A percentile compares a stretch with the other conserved stretches of the same genome.
These are phyloP conservation scores for Chrysolina oricalcia DNA, from an alignment of 2,888 invertebrate species.

Conservation along the genomic window DNA sequence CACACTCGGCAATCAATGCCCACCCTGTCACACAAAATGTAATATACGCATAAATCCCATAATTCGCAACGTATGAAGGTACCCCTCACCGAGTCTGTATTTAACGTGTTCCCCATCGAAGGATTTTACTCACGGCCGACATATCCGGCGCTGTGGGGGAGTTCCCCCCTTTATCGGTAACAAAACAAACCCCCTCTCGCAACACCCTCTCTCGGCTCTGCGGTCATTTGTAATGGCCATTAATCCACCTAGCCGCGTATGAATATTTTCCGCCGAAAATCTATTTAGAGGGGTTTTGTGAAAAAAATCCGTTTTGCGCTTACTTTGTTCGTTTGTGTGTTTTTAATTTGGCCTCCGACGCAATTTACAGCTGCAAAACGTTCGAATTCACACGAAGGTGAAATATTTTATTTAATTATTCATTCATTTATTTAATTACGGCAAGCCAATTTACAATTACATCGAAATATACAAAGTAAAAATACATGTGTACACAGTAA, in stretches of 20 bases:
- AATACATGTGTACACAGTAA: no score
- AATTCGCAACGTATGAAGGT: constrained; percentile 17
- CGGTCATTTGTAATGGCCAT: constrained; percentile 59
- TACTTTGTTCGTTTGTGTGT: constrained; percentile 35
- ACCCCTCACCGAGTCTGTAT: constrained; percentile 38
- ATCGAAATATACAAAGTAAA: no score
- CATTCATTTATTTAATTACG: no score
- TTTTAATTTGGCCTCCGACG: constrained; percentile 34
- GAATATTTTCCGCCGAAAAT: constrained; percentile 45
- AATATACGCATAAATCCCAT: constrained; percentile 13
- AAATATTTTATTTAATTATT: no score
- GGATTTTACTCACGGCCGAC: constrained; percentile 56
- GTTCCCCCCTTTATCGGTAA: constrained; percentile 26
- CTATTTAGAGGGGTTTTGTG: constrained; percentile 37
- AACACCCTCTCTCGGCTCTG: constrained; percentile 48
- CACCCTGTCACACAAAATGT: neutral
- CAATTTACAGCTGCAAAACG: constrained; percentile 11
- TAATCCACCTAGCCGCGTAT: constrained; percentile 51
- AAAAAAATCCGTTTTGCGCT: constrained; percentile 37
- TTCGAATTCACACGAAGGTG: neutral
- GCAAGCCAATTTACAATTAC: no score
- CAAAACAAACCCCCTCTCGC: constrained; percentile 38
- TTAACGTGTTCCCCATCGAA: constrained; percentile 53
- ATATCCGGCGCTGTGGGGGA: constrained; percentile 42
- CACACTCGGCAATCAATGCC: neutral